A percentile compares a stretch with the other conserved stretches of the same genome.
These are phyloP conservation scores for Agrotis segetum DNA, from an alignment of 2,888 invertebrate genomes.

Conservation along the genomic window DNA sequence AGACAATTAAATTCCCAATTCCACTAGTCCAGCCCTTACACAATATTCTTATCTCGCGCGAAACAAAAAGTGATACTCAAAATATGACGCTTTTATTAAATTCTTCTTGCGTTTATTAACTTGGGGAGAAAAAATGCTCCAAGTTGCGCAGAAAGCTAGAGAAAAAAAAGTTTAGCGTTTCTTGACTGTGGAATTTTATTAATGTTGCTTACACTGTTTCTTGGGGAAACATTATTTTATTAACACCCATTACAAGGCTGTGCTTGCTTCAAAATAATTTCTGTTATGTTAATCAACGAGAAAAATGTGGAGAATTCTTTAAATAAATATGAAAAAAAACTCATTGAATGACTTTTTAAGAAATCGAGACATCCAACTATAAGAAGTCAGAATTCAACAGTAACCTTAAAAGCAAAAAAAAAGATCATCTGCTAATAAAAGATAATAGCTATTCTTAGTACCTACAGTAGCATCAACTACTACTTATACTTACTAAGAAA, in stretches of 20 bases:
- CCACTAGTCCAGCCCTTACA: slow-evolving; percentile 53
- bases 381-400: not conserved
- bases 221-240: slow-evolving; percentile 79
- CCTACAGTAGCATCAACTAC: not conserved
- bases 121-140: slow-evolving; percentile 79
- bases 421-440: not conserved
- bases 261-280: slow-evolving; percentile 62
- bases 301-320: slow-evolving; percentile 25
- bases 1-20: slow-evolving; percentile 64
- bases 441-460: not conserved
- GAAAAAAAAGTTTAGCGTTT: slow-evolving; percentile 82
- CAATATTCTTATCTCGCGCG: slow-evolving; percentile 66
- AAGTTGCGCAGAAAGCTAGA: slow-evolving; percentile 79
- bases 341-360: too few relatives aligned
- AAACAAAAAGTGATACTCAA: slow-evolving; percentile 74
- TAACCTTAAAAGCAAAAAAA: not conserved
- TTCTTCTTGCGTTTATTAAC: slow-evolving; percentile 86
- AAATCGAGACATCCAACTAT: too few relatives aligned
- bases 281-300: slow-evolving; percentile 48
- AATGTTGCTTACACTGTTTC: slow-evolving; percentile 81
- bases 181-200: slow-evolving; percentile 86
- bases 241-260: slow-evolving; percentile 71
- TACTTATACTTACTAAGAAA: too few relatives aligned
- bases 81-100: slow-evolving; percentile 89
- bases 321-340: too few relatives aligned